Base-by-base conservation (phyloP, 2,113 vertebrate species). In the Pagrus major region DNA sequence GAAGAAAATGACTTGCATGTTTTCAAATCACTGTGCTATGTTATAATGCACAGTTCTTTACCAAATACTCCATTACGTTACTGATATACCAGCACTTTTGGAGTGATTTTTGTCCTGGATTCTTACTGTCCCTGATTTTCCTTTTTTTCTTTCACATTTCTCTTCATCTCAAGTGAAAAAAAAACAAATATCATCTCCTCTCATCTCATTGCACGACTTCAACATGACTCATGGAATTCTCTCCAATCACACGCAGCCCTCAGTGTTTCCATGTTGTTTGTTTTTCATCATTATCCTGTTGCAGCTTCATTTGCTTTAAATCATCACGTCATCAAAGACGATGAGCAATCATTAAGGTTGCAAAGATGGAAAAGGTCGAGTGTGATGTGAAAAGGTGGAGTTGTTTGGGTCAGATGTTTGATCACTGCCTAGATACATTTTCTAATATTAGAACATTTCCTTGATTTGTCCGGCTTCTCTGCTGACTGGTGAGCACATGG, bases 381-480 rank as follows among this genome's bases (percentile, higher is more conserved):
- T 71, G 82, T 33, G 55, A 15, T 56, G 55, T 18, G 60, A 77
- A 83, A 80, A 80, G 39, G 71, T 75, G 75, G 35, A 71, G 64
- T 85, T 91, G 86, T 90, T 90, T 85, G 61, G 86, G 80, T 92
- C 91, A 72, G 78, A 78, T 58, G 82, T 91, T 92, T 93, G 89
- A 93, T 93, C 85, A 83, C 93, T 94, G 94, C 94, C 94, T 94
- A 86, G 94, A 94, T 93, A 95, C 94, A 93, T 95, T 94, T 95
- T 94, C 94, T 95, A 95, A 95, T 95, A 94, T 95, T 95, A 95
- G 94, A 94, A 94, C 92, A 37, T 94, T 94, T 95, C 89, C 91
- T 95, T 94, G 94, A 94, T 95, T 95, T 95, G 94, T 91, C 91
- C 87, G 78, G 93, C 92, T 92, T 94, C 91, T 91, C 88, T 89